phyloP scores from a whole-genome alignment of 2,888 invertebrate genomes.

The Caenorhabditis angaria region DNA sequence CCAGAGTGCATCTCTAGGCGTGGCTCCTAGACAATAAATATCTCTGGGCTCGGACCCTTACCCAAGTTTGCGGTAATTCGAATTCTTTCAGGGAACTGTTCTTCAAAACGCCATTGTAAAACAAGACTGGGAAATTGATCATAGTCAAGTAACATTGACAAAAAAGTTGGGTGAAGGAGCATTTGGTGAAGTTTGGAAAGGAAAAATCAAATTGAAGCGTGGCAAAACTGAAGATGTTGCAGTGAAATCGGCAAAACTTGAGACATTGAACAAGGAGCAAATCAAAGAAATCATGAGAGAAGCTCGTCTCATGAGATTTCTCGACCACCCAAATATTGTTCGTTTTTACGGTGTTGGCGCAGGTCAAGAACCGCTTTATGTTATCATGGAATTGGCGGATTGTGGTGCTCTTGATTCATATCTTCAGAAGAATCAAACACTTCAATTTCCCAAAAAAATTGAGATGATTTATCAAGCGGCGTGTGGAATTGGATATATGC shows the following conservation, averaged over 20 bases:
- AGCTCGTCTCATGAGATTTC: slow-evolving; percentile 56
- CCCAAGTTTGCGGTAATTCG: too few relatives aligned
- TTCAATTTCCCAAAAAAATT: slow-evolving; percentile 29
- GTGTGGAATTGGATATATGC: slow-evolving; percentile 57
- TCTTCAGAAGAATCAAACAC: slow-evolving; percentile 46
- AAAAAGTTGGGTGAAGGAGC: slow-evolving; percentile 67
- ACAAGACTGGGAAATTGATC: slow-evolving; percentile 60
- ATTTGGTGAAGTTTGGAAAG: slow-evolving; percentile 60
- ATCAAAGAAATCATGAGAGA: slow-evolving; percentile 63
- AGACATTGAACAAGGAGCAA: slow-evolving; percentile 57
- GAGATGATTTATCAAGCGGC: slow-evolving; percentile 61
- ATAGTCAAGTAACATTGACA: slow-evolving; percentile 53
- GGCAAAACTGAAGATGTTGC: slow-evolving; percentile 35
- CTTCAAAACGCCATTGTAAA: slow-evolving; percentile 43
- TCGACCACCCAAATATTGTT: slow-evolving; percentile 60
- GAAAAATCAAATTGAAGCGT: slow-evolving; percentile 34
- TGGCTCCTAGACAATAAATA: too few relatives aligned
- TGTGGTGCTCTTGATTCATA: slow-evolving; percentile 56
- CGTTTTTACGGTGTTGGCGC: slow-evolving; percentile 58
- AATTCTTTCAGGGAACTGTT: slow-evolving; percentile 8
- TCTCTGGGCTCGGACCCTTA: background rate
- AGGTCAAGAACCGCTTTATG: slow-evolving; percentile 57
- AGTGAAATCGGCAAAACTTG: slow-evolving; percentile 54
- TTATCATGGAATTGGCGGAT: slow-evolving; percentile 58
- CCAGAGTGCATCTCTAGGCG: too few relatives aligned